Evolutionary conservation across 1,140 invertebrate species (phyloP), one percentile per base, ranked within the genome.

Genomic region (Drosophila willistoni): DNA sequence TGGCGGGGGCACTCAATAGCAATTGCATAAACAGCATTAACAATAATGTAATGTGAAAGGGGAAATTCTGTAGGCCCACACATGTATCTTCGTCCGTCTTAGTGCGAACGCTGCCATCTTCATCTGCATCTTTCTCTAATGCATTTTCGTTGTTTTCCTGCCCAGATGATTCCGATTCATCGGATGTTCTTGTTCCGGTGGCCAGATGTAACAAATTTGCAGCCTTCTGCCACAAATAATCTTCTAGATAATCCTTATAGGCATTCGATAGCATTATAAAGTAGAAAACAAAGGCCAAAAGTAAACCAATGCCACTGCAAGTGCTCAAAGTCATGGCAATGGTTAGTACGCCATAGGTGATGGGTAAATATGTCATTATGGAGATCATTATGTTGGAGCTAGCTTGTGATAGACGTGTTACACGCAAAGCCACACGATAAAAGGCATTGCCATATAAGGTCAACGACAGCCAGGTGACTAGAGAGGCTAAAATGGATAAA

Each of bases 181-280:
- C 33, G 17, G 61, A 7, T 10, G 63, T 65, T 5, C 68, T 44
- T 0, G 17, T 75, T 3, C 66, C 34, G 3, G 33, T 42, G n/a
- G 57, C 67, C 17, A 51, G 2, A 10, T 80, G 56, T 34, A 90
- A 33, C 14, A 90, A 70, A 63, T 73, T 77, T 6, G 66, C 79
- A 66, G 94, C 91, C 70, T 94, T 87, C 73, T 92, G 93, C 85
- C 93, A 94, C 4, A 94, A 90, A 41, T 95, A 93, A 84, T 95
- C 94, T 92, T 96, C 95, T 13, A 96, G 84, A 80, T 95, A 96
- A 87, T 96, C 95, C 90, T 96, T 95, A 42, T 95, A 96, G 92
- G 96, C 94, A 93, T 94, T 95, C 3, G 95, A 95, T 4, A 96
- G 79, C 91, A 94, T 93, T 29, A 94, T 73, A 71, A 94, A 94